phyloP scores from a whole-genome alignment of 1,140 invertebrate genomes.

The Drosophila arizonae region DNA sequence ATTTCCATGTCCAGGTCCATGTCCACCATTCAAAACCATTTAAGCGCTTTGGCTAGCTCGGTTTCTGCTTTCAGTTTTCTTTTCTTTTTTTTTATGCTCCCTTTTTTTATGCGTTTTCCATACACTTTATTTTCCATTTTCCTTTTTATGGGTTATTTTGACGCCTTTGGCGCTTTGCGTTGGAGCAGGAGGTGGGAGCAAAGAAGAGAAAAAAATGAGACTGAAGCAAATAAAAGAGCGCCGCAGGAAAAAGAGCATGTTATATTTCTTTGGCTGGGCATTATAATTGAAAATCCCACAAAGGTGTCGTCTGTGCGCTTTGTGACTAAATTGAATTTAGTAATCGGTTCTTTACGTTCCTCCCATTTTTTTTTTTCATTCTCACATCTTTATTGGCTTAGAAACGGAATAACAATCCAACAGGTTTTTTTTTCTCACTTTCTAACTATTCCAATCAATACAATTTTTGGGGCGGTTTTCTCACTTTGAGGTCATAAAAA shows the following conservation, averaged over 20 bases:
- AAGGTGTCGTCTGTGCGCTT: conserved; percentile 74
- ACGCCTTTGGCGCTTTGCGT: conserved; percentile 68
- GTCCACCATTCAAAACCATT: conserved; percentile 77
- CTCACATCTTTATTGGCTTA: neutral
- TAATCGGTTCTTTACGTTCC: conserved; percentile 71
- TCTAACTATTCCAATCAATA: conserved; percentile 12
- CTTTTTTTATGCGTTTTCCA: conserved; percentile 48
- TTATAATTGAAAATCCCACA: conserved; percentile 79
- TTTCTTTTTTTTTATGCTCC: conserved; percentile 26
- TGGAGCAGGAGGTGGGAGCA: neutral
- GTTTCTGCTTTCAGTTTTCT: conserved; percentile 41
- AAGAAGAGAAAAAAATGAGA: conserved; percentile 4
- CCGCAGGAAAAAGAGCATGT: conserved; percentile 38
- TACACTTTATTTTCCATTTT: conserved; percentile 41
- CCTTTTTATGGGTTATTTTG: conserved; percentile 72
- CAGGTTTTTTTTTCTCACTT: neutral
- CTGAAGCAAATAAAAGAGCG: conserved; percentile 7
- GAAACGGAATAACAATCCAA: conserved; percentile 50
- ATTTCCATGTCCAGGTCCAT: conserved; percentile 39
- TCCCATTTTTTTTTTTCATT: conserved; percentile 3
- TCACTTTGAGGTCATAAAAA: conserved; percentile 29
- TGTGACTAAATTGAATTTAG: conserved; percentile 81
- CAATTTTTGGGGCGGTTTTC: conserved; percentile 13
- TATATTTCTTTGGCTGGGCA: conserved; percentile 68
- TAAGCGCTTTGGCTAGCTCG: conserved; percentile 61